Evolutionary conservation across 1,140 invertebrate species (phyloP), one percentile per base, ranked within the genome.

Genomic region (Halotydeus destructor): DNA sequence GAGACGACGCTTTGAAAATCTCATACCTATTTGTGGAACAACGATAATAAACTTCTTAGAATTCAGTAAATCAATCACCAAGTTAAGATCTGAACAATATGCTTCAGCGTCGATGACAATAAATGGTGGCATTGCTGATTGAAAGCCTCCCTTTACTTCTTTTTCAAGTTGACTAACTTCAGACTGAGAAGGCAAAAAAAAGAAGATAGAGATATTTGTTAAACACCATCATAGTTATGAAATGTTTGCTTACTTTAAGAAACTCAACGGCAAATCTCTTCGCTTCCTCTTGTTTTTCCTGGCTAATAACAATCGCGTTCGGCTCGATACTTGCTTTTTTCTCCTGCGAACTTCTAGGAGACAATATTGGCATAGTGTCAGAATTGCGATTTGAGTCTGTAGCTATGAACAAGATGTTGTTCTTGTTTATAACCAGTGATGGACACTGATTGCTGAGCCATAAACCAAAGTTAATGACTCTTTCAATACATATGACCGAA

Each of bases 11-110:
- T 33, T 25, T 44, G 35, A 44, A 41, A 38, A 5, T 21, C 6
- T 42, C 5, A 30, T 54, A 82, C 79, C 78, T 54, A 74, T 68
- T 51, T 71, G 67, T 3, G 81, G 80, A 47, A 85, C 72, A 18
- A 85, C 63, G 23, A 84, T 64, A 42, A 85, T 74, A 54, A 81
- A 79, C 51, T 75, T 74, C 42, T 72, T 74, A 1, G 72, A 67
- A 50, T 67, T 65, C 4, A 81, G 70, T 25, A 91, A 60, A 49
- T 78, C 75, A 54, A 80, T 83, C 16, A 88, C 69, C 30, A 74
- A 64, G 21, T 70, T 65, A 39, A 76, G 72, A 53, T 75, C 70
- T 44, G 74, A 68, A 38, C 72, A 72, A 14, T 82, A 63, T 18
- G 70, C 70, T 44, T 74, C 70, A 6, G 72, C 65, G 56, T 82